Percentiles rank a stretch among this genome's conserved stretches.
phyloP scores from a whole-genome alignment of 2,888 invertebrate species.

The Cheiracanthium punctorium region DNA sequence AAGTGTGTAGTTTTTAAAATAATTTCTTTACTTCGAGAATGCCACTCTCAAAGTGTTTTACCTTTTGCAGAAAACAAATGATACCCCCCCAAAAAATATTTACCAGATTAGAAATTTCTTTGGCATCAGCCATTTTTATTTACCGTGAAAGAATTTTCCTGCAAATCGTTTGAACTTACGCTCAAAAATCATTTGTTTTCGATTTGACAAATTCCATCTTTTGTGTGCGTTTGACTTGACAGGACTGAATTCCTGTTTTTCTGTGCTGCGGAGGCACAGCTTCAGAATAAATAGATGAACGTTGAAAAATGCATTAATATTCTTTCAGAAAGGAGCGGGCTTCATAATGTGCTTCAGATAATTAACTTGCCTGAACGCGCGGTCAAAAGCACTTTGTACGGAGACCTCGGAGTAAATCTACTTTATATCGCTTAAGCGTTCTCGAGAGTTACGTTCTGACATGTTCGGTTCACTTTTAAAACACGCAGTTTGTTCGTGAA shows the following conservation, averaged over 20 bases:
- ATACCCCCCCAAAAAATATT: too few species aligned
- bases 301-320: slow-evolving; percentile 2
- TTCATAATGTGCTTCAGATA: background rate
- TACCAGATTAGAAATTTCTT: background rate
- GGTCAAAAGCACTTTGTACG: too few species aligned
- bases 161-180: background rate
- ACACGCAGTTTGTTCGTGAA: too few species aligned
- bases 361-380: background rate
- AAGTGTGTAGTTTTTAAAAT: too few species aligned
- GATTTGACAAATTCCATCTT: background rate
- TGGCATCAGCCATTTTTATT: background rate
- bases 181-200: background rate
- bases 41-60: too few species aligned
- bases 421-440: too few species aligned
- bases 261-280: background rate
- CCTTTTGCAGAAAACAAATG: too few species aligned
- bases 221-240: background rate
- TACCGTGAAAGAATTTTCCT: background rate
- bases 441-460: too few species aligned
- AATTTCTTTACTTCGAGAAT: too few species aligned
- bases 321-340: background rate
- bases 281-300: background rate
- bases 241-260: background rate
- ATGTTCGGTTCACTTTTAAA: too few species aligned
- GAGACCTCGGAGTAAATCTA: too few species aligned